A percentile compares a stretch with the other conserved stretches of the same genome.
These are phyloP conservation scores for Trachurus trachurus DNA, from an alignment of 2,797 vertebrate genomes.

Conservation along the genomic window DNA sequence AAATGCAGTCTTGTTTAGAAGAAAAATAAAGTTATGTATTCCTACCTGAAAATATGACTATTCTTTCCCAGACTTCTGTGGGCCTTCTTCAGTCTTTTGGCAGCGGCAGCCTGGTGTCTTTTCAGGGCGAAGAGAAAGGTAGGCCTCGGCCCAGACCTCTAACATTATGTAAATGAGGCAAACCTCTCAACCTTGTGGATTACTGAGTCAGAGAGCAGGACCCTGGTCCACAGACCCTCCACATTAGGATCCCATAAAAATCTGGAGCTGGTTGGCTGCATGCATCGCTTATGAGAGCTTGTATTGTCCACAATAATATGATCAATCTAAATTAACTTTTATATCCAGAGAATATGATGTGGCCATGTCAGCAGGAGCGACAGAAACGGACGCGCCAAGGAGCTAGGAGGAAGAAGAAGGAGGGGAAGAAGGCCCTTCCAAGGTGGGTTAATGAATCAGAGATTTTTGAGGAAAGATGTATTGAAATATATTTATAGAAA, in stretches of 20 bases:
- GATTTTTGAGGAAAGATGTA: not conserved
- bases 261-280: conserved; percentile 75
- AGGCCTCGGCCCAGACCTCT: conserved; percentile 83
- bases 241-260: conserved; percentile 83
- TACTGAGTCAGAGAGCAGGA: conserved; percentile 91
- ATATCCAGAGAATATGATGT: conserved; percentile 26
- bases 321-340: conserved; percentile 54
- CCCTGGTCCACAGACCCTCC: conserved; percentile 85
- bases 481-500: not conserved
- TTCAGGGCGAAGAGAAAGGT: conserved; percentile 73
- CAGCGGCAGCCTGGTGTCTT: conserved; percentile 61
- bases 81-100: conserved; percentile 48
- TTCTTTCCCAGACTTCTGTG: conserved; percentile 32
- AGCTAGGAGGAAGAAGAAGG: conserved; percentile 19
- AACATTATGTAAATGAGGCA: conserved; percentile 90
- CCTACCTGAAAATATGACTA: conserved; percentile 34
- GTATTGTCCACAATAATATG: conserved; percentile 50
- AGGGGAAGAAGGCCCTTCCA: conserved; percentile 20
- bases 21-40: not conserved
- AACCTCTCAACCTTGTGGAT: conserved; percentile 89
- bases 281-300: conserved; percentile 53
- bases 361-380: conserved; percentile 23
- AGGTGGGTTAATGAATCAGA: conserved; percentile 72
- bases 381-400: conserved; percentile 37
- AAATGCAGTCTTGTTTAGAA: not conserved